These are phyloP conservation scores for Cheirogaleus medius DNA, from an alignment of 2,113 vertebrate species.

Conservation along the genomic window DNA sequence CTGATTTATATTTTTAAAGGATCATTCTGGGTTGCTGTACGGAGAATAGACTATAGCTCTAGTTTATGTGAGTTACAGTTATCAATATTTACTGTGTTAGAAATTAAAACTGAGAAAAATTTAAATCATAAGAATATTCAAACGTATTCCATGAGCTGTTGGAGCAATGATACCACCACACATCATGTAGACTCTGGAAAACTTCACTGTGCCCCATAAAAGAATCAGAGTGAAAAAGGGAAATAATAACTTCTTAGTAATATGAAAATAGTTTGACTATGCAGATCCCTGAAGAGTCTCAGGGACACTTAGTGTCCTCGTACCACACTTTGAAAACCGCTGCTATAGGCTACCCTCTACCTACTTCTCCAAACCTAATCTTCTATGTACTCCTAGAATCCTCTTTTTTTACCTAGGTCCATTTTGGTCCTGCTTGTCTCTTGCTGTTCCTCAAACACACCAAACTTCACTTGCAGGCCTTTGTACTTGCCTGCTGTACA, in stretches of 20 bases:
- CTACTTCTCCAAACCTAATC: neutral
- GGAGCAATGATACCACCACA: neutral
- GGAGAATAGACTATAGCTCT: neutral
- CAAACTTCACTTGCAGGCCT: neutral
- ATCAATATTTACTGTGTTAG: neutral
- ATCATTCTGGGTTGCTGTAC: too few relatives aligned
- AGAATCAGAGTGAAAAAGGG: conserved; percentile 4
- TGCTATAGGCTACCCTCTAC: neutral
- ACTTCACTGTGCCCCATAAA: neutral
- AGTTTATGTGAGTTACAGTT: neutral
- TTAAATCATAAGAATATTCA: neutral
- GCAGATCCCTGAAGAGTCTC: neutral
- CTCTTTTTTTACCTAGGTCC: neutral
- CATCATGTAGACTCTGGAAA: neutral
- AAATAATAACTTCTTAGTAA: neutral
- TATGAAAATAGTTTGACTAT: neutral
- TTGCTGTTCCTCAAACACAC: neutral
- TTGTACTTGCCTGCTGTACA: neutral
- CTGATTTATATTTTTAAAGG: too few relatives aligned
- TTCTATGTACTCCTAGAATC: neutral
- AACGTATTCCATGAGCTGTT: neutral
- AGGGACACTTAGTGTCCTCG: neutral
- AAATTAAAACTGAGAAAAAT: conserved; percentile 22
- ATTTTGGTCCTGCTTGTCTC: neutral
- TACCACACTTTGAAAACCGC: neutral